phyloP scores from a whole-genome alignment of 2,113 vertebrate species.

The Diphyllodes magnificus region DNA sequence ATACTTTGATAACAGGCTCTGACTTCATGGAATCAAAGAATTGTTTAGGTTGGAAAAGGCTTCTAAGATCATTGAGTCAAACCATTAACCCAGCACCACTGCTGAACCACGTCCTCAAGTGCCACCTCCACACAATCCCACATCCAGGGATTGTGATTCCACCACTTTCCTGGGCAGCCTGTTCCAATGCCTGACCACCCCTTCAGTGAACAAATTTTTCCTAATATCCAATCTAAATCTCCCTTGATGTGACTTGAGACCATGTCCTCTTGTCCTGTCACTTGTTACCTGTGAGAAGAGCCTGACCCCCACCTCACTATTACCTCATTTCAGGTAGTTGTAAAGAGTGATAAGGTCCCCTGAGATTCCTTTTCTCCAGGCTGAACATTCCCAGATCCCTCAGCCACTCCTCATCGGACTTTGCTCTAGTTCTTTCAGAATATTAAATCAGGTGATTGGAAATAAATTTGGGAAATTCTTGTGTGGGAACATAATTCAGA shows the following conservation, averaged over 20 bases:
- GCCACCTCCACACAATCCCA: neutral
- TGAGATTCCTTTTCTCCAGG: neutral
- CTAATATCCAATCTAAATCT: neutral
- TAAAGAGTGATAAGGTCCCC: neutral
- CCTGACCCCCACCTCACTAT: neutral
- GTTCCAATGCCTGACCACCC: neutral
- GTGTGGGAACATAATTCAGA: neutral
- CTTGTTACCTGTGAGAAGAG: neutral
- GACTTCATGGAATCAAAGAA: neutral
- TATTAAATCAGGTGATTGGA: neutral
- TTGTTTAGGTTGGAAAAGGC: neutral
- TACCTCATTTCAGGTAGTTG: accelerated
- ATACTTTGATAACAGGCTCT: neutral
- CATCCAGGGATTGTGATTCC: neutral
- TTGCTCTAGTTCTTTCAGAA: neutral
- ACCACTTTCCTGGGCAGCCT: neutral
- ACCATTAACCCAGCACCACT: neutral
- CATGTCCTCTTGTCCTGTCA: neutral
- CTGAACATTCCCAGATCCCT: neutral
- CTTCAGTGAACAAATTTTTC: neutral
- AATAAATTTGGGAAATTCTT: neutral
- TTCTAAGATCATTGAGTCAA: neutral
- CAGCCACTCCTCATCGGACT: neutral
- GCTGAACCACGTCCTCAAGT: neutral
- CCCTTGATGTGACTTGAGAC: neutral